These are phyloP conservation scores for Keiferia lycopersicella DNA, from an alignment of 2,888 invertebrate genomes.

Conservation along the genomic window DNA sequence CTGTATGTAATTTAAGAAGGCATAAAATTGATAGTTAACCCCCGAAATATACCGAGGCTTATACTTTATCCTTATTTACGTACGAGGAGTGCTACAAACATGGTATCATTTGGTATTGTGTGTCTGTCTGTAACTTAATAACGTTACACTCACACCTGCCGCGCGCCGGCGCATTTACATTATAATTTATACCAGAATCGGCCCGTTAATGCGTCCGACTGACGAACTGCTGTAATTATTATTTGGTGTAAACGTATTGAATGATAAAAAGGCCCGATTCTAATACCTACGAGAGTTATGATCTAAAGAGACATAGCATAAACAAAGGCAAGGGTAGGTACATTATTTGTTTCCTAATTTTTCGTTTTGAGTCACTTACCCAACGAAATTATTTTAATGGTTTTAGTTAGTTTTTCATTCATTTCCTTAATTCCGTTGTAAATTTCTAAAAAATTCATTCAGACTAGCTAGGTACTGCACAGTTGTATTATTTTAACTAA, in stretches of 20 bases:
- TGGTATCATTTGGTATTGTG: conserved; percentile 46
- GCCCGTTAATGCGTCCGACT: conserved; percentile 66
- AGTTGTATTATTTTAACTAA: no score
- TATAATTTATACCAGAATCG: conserved; percentile 70
- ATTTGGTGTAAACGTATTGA: conserved; percentile 79
- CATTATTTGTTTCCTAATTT: no score
- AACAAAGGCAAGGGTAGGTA: no score
- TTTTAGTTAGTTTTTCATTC: no score
- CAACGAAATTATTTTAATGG: no score
- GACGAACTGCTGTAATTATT: conserved; percentile 71
- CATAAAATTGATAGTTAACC: conserved; percentile 31
- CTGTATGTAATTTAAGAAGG: conserved; percentile 20
- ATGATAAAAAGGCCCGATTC: conserved; percentile 52
- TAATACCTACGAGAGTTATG: neutral
- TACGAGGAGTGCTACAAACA: conserved; percentile 57
- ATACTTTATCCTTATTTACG: conserved; percentile 57
- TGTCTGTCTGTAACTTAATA: conserved; percentile 71
- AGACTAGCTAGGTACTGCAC: no score
- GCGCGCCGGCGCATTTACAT: conserved; percentile 69
- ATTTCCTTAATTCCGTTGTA: no score
- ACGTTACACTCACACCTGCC: conserved; percentile 52
- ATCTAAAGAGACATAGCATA: neutral
- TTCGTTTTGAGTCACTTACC: no score
- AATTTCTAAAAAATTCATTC: no score
- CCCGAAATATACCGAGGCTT: conserved; percentile 34